A percentile compares a stretch with the other conserved stretches of the same genome.
Evolutionary conservation across 2,797 vertebrate genomes (phyloP).

Genomic region (Margarornis squamiger): DNA sequence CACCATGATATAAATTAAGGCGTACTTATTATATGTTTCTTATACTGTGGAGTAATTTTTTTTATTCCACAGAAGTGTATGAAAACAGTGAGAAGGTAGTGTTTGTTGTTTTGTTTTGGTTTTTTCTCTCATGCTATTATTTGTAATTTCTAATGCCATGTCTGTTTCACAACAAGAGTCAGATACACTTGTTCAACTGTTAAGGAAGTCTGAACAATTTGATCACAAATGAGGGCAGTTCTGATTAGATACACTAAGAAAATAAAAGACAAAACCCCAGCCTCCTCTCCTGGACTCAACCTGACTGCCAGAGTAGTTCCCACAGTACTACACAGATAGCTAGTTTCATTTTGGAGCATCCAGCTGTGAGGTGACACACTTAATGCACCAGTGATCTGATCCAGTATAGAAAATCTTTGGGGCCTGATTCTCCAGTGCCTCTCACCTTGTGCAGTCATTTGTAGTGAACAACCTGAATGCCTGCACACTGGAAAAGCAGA

Average conservation of each 20-base stretch:
- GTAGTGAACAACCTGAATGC: slow-evolving; percentile 30
- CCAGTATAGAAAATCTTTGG: slow-evolving; percentile 62
- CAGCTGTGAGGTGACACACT: slow-evolving; percentile 69
- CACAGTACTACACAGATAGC: slow-evolving; percentile 4
- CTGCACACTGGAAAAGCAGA: slow-evolving; percentile 7
- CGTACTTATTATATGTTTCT: not conserved
- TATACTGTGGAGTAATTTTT: not conserved
- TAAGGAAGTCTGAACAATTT: not conserved
- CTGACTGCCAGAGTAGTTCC: slow-evolving; percentile 23
- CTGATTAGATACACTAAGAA: not conserved
- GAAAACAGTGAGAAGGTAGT: not conserved
- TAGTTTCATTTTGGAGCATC: slow-evolving; percentile 58
- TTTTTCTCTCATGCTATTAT: not conserved
- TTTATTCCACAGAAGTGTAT: not conserved
- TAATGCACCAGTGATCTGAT: slow-evolving; percentile 63
- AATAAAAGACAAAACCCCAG: not conserved
- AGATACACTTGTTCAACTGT: not conserved
- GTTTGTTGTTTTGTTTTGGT: not conserved
- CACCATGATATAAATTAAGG: not conserved
- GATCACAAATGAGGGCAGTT: not conserved
- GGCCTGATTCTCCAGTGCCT: slow-evolving; percentile 40
- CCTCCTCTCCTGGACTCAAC: slow-evolving; percentile 8
- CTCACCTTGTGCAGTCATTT: slow-evolving; percentile 60
- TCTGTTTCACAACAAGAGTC: not conserved
- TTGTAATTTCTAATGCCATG: not conserved